Conservation (phyloP, 2,888 invertebrate genomes). For the Noctua comes region DNA sequence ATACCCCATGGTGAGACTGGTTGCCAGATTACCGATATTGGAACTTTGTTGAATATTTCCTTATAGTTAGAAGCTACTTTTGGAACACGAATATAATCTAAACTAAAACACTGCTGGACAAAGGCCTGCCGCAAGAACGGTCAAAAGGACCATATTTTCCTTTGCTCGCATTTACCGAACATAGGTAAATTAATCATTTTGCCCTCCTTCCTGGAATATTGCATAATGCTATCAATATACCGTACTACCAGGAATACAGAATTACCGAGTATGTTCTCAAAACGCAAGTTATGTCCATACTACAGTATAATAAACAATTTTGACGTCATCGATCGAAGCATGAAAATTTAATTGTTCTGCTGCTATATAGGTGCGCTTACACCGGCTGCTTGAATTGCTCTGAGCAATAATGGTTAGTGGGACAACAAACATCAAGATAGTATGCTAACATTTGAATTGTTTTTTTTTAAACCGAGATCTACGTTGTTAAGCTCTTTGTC, state of each 20-base stretch:
- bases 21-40: neutral
- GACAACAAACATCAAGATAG: neutral
- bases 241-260: constrained; percentile 20
- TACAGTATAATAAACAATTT: neutral
- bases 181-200: neutral
- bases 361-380: neutral
- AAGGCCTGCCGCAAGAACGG: neutral
- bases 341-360: constrained; percentile 38
- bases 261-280: constrained; percentile 3
- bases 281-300: neutral
- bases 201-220: constrained; percentile 6
- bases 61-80: neutral
- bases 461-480: neutral
- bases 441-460: neutral
- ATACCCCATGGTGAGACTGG: no score
- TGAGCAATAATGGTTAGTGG: neutral
- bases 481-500: neutral
- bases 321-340: neutral
- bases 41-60: neutral
- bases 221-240: neutral
- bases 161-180: neutral
- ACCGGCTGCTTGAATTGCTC: neutral
- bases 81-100: neutral
- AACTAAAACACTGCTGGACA: neutral
- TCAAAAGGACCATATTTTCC: neutral